Evolutionary conservation across 2,113 vertebrate genomes (phyloP).

Genomic region (Orycteropus afer): DNA sequence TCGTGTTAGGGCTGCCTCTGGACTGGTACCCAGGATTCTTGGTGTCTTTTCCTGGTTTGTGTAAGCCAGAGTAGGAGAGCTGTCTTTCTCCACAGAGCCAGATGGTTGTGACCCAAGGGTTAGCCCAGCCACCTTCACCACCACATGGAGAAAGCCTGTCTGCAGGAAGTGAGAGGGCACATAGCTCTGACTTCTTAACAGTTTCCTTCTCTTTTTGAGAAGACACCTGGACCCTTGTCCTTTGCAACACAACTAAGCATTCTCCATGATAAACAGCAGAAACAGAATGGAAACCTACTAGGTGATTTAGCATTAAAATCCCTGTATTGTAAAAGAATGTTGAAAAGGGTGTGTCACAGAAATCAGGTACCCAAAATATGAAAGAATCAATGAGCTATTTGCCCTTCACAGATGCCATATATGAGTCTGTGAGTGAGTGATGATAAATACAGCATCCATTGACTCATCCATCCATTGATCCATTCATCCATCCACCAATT

Average conservation of each 20-base stretch:
- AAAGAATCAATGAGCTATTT: not conserved
- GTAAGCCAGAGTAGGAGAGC: not conserved
- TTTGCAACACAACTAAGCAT: not conserved
- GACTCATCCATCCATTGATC: not conserved
- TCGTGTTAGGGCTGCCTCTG: rapidly evolving
- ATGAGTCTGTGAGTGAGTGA: not conserved
- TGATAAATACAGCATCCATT: not conserved
- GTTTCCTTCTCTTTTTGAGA: not conserved
- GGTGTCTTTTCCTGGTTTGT: not conserved
- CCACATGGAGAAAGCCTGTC: not conserved
- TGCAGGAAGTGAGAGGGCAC: not conserved
- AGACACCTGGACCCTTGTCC: not conserved
- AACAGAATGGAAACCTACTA: not conserved
- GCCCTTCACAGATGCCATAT: not conserved
- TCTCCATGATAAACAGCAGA: not conserved
- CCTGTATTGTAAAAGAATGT: not conserved
- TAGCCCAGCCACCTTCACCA: not conserved
- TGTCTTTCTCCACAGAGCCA: not conserved
- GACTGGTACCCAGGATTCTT: not conserved
- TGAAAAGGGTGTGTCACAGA: not conserved
- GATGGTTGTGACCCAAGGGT: not conserved
- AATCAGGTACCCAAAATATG: not conserved
- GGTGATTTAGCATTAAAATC: not conserved
- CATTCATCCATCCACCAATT: not conserved
- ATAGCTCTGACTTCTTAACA: not conserved